Evolutionary conservation across 2,797 vertebrate genomes (phyloP), one percentile per base, ranked within the genome.

Genomic region (Tenualosa thibaudeaui): DNA sequence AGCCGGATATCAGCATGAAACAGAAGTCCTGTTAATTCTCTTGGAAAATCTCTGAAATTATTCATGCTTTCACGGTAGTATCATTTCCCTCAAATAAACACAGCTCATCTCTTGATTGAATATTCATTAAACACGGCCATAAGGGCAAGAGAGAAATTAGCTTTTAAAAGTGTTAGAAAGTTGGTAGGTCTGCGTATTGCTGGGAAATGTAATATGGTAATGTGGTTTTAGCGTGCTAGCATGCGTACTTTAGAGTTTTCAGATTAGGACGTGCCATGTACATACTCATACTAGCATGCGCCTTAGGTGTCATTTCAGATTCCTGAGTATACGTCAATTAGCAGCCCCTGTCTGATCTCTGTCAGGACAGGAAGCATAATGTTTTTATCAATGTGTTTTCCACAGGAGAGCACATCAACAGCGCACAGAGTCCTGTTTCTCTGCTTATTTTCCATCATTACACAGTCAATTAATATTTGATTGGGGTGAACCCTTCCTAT

Each of bases 401-500:
- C 82, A 85, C 84, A 83, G 86, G 81, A 85, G 85, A 84, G 40
- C 31, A 43, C 71, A 78, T 19, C 71, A 46, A 78, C 19, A 17
- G 51, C 81, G 83, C 82, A 71, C 83, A 46, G 65, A 56, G 40
- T 46, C 53, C 12, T 81, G 71, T 84, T 87, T 85, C 83, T 58
- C 17, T 78, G 71, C 37, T 78, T 78, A 78, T 78, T 78, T 78
- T 84, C 81, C 75, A 46, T 86, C 60, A 58, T 84, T 81, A 85
- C 85, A 86, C 85, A 85, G 82, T 85, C 81, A 13, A 81, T 86
- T 85, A 81, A 82, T 84, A 85, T 88, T 53, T 85, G 84, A 89
- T 89, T 86, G 87, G 78, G 86, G 31, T 40, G 50, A 84, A 86
- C 62, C 50, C 78, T 37, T 19, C 6, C 83, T 75, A 75, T 75